phyloP scores from a whole-genome alignment of 2,113 vertebrate genomes.

The Phrynosoma blainvillii region DNA sequence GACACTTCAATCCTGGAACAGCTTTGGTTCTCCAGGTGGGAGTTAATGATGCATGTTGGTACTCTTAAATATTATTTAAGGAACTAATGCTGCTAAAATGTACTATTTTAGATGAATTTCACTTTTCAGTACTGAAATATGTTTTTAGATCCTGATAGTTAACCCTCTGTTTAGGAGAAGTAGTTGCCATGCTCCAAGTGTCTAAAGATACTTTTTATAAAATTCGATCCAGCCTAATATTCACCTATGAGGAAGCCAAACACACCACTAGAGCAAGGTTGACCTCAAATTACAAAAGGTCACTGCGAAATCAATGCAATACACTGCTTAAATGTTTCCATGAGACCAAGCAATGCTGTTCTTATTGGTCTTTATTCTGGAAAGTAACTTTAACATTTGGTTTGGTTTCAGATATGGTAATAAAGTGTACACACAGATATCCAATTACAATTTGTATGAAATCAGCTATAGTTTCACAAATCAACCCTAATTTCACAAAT shows the following conservation, averaged over 20 bases:
- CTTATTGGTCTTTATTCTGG: not conserved
- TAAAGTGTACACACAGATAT: too few species aligned
- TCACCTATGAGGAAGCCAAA: not conserved
- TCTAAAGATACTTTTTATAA: not conserved
- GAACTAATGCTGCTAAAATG: not conserved
- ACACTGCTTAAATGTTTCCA: not conserved
- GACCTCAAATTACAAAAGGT: not conserved
- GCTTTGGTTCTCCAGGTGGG: not conserved
- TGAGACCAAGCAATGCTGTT: not conserved
- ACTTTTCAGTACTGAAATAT: not conserved
- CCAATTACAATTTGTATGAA: not conserved
- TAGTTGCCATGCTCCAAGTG: not conserved
- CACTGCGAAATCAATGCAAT: not conserved
- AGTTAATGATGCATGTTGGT: not conserved
- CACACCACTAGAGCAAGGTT: not conserved
- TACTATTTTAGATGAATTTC: not conserved
- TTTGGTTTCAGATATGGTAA: not conserved
- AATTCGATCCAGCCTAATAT: not conserved
- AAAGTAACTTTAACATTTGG: not conserved
- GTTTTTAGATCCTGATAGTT: not conserved
- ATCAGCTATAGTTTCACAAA: too few species aligned
- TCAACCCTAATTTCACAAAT: not conserved
- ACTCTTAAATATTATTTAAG: not conserved
- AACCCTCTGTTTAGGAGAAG: not conserved
- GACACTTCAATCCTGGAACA: too few species aligned